phyloP scores from a whole-genome alignment of 30 jellyfish, hydroid and myxozoan genomes.

The Turritopsis rubra region DNA sequence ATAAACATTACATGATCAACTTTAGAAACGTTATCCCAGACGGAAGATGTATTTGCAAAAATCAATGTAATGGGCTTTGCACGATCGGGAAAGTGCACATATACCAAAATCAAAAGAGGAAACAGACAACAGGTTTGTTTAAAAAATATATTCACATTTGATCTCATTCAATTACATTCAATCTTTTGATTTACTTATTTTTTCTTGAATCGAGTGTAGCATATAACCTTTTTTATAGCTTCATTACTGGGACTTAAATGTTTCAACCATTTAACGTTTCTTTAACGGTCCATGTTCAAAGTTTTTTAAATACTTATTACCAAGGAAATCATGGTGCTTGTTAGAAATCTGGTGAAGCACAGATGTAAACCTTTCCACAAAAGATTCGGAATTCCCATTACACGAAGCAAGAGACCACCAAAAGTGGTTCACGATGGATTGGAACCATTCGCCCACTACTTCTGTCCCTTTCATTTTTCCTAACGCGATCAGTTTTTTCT shows the following conservation, averaged over 20 bases:
- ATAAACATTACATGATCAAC: background rate
- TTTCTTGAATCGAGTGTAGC: background rate
- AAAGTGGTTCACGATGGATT: constrained; percentile 50
- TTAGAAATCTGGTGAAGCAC: constrained; percentile 10
- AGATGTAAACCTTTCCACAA: constrained; percentile 11
- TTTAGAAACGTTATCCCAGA: background rate
- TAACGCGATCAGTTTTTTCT: constrained; percentile 32
- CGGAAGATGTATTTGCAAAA: background rate
- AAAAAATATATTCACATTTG: background rate
- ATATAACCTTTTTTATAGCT: background rate
- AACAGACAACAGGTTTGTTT: background rate
- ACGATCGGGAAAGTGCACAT: constrained; percentile 5
- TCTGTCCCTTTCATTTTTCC: constrained; percentile 23
- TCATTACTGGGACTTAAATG: background rate
- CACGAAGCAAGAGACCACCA: constrained; percentile 31
- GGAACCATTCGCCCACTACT: constrained; percentile 29
- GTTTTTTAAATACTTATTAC: background rate
- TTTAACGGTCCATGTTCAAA: background rate
- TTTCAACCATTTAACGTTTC: background rate
- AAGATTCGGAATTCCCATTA: background rate
- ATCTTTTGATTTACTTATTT: background rate
- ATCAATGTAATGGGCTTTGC: background rate
- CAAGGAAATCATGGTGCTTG: background rate
- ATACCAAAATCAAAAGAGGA: background rate
- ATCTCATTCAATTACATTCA: background rate